phyloP scores from a whole-genome alignment of 2,797 vertebrate species.

The Sparus aurata region DNA sequence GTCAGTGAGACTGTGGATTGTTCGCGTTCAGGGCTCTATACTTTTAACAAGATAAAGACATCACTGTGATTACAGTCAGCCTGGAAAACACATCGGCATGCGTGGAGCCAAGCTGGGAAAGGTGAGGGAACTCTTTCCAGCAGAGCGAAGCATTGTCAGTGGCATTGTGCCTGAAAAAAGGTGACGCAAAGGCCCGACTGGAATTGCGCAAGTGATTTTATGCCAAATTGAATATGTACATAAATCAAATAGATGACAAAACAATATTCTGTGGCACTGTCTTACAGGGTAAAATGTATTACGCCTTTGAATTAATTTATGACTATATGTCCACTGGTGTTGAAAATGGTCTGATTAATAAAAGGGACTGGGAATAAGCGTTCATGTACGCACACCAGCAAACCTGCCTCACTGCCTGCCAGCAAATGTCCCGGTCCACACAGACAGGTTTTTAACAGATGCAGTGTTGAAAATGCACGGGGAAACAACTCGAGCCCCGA shows the following conservation, averaged over 20 bases:
- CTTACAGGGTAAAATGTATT: neutral
- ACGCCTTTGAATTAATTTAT: conserved; percentile 14
- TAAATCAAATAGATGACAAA: conserved; percentile 30
- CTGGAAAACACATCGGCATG: conserved; percentile 26
- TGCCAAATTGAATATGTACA: conserved; percentile 9
- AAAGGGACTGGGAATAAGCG: neutral
- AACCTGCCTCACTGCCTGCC: conserved; percentile 16
- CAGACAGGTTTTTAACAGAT: conserved; percentile 22
- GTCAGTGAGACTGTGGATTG: conserved; percentile 39
- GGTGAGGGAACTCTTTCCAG: conserved; percentile 22
- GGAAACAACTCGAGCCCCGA: conserved; percentile 13
- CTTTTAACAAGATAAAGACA: conserved; percentile 43
- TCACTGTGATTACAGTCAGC: conserved; percentile 7
- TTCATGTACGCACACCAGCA: neutral
- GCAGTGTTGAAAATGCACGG: conserved; percentile 19
- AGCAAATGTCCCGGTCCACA: conserved; percentile 31
- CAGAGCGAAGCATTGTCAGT: conserved; percentile 21
- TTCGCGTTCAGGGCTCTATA: conserved; percentile 16
- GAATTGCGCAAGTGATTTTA: neutral
- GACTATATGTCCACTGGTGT: neutral
- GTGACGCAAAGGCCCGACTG: neutral
- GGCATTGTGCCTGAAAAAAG: conserved; percentile 25
- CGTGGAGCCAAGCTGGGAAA: conserved; percentile 2
- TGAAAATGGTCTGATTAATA: conserved; percentile 1
- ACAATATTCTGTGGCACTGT: conserved; percentile 3